Evolutionary conservation across 2,888 invertebrate species (phyloP), one percentile per base, ranked within the genome.

Genomic region (Crioceris asparagi): DNA sequence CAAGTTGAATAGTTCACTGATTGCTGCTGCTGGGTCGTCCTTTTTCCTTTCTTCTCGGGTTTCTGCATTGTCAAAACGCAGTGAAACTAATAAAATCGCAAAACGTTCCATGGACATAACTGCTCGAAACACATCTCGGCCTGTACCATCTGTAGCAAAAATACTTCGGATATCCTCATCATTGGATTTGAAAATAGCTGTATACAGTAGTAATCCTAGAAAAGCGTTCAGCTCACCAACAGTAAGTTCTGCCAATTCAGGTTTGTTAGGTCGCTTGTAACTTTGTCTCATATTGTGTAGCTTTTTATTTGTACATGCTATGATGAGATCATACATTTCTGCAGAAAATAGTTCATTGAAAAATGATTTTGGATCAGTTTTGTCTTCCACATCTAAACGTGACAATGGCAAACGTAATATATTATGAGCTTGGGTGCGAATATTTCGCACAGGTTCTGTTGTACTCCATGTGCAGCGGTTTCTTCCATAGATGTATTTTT

Each of bases 131-230:
- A 48, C 44, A 11, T 44, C 37, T 30, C 44, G 12, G 14, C 43
- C 44, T 12, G 38, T 47, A 4, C 48, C 49, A 43, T 50, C 43
- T 3, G 47, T 44, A 19, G 44, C 41, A 39, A 47, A 48, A n/a
- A 46, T 17, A 17, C 15, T 18, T 21, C 36, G 35, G 14, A 40
- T 25, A 17, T 43, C 26, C 36, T 45, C 47, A 21, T 44, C 30
- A 23, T 44, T 43, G 17, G 45, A 44, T 25, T 41, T 45, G 36
- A 46, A 47, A 29, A 44, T 30, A 2, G 40, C 17, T 8, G 43
- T 43, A 32, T 40, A 47, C 8, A 40, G 31, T 11, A 46, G 29
- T 6, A 49, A 23, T 14, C 49, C 43, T 17, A 49, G 25, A 34
- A 49, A 48, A 17, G 42, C 46, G 30, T 35, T 38, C 18, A 48